Evolutionary conservation across 2,113 vertebrate genomes (phyloP).

Genomic region (Furnarius figulus): DNA sequence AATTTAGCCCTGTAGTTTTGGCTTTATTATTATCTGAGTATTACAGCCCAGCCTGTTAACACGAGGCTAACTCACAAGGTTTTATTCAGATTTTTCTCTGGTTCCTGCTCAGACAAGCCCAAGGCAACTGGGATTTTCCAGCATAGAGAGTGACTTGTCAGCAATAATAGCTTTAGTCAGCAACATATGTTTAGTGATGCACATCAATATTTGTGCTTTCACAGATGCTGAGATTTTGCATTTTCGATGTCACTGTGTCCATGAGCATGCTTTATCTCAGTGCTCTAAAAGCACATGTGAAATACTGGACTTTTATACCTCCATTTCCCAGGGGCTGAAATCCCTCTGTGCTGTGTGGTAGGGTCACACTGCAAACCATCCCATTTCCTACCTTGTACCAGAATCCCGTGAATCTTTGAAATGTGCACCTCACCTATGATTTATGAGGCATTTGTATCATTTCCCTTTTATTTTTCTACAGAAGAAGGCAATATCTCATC

Average conservation of each 20-base stretch:
- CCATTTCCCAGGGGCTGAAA: neutral
- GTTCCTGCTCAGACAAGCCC: constrained; percentile 33
- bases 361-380: neutral
- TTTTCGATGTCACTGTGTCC: neutral
- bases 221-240: constrained; percentile 1
- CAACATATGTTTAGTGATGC: constrained; percentile 32
- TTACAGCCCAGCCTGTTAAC: constrained; percentile 26
- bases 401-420: neutral
- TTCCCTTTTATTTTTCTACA: constrained; percentile 32
- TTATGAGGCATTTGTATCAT: constrained; percentile 26
- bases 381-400: neutral
- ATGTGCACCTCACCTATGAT: neutral
- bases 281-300: neutral
- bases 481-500: constrained; percentile 2
- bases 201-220: constrained; percentile 45
- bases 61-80: neutral
- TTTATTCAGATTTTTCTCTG: constrained; percentile 20
- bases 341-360: neutral
- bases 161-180: constrained; percentile 47
- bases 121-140: constrained; percentile 50
- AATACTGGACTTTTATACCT: neutral
- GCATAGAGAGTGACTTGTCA: neutral
- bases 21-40: neutral
- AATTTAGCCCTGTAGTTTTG: constrained; percentile 11
- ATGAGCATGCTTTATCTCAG: neutral